Conservation (phyloP, 30 jellyfish, hydroid and myxozoan species). For the Mastigias papua region DNA sequence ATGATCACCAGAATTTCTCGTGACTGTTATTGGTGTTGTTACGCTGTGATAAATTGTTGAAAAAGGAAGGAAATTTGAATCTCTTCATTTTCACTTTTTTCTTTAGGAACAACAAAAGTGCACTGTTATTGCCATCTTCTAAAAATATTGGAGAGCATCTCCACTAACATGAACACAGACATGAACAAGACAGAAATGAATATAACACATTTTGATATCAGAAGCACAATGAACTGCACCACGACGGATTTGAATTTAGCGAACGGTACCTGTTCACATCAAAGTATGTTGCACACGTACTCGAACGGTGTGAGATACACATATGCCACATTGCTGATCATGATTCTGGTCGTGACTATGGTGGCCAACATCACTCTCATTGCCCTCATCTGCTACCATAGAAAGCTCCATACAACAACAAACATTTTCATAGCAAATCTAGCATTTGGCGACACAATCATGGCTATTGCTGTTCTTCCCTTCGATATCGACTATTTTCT, state of each 20-base stretch:
- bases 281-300: not conserved
- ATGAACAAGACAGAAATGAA: not conserved
- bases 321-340: conserved; percentile 1
- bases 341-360: conserved; percentile 37
- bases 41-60: not conserved
- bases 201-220: not conserved
- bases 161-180: not conserved
- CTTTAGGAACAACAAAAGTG: not conserved
- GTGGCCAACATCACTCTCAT: conserved; percentile 49
- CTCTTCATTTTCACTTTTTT: too few species aligned
- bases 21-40: not conserved
- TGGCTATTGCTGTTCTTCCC: conserved; percentile 68
- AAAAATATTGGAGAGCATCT: not conserved
- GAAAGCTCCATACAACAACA: conserved; percentile 77
- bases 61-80: not conserved
- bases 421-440: conserved; percentile 83
- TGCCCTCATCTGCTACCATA: conserved; percentile 43
- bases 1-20: too few species aligned
- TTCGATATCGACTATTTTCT: conserved; percentile 76
- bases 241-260: not conserved
- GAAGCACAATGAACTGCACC: not conserved
- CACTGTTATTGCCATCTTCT: not conserved
- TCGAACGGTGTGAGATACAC: conserved; percentile 47
- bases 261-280: not conserved
- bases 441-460: conserved; percentile 80